Evolutionary conservation across 2,113 vertebrate species (phyloP).

Genomic region (Nothoprocta perdicaria): DNA sequence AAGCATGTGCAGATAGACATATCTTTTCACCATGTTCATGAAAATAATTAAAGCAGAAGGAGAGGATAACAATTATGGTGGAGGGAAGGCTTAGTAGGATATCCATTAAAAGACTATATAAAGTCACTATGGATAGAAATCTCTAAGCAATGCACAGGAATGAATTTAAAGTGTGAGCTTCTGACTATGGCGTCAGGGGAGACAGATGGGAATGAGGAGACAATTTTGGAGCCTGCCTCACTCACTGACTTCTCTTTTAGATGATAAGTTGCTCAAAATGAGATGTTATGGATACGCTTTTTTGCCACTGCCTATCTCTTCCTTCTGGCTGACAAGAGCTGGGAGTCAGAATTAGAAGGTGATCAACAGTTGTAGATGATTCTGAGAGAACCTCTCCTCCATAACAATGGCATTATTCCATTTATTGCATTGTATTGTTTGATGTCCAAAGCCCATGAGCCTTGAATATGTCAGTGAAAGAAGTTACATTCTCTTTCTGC

Average conservation of each 20-base stretch:
- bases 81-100: neutral
- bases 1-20: neutral
- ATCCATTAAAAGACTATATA: neutral
- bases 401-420: neutral
- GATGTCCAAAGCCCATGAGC: neutral
- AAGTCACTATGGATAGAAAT: neutral
- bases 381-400: neutral
- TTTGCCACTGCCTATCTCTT: neutral
- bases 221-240: neutral
- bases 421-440: neutral
- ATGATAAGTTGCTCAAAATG: neutral
- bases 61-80: neutral
- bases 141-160: neutral
- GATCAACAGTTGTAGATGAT: neutral
- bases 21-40: neutral
- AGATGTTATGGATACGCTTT: neutral
- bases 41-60: neutral
- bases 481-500: neutral
- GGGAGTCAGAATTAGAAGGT: neutral
- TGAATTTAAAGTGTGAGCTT: fast-evolving
- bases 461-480: neutral
- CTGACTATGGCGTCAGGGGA: neutral
- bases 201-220: neutral
- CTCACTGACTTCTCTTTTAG: neutral
- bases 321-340: neutral